A percentile compares a stretch with the other conserved stretches of the same genome.
These are phyloP conservation scores for Cephalopterus ornatus DNA, from an alignment of 2,113 vertebrate species.

Conservation along the genomic window DNA sequence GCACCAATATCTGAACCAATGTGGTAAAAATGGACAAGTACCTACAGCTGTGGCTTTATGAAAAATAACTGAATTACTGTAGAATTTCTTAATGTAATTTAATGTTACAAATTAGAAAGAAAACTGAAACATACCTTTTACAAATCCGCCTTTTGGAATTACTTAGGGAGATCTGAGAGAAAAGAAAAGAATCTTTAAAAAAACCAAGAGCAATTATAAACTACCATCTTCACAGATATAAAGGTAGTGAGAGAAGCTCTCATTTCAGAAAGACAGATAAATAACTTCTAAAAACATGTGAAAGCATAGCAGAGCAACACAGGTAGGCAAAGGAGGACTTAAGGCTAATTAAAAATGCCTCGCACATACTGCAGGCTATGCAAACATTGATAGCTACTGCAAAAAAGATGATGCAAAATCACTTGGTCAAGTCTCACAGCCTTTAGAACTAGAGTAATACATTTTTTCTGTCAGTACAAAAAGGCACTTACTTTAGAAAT, in stretches of 20 bases:
- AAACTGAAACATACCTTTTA: slow-evolving; percentile 72
- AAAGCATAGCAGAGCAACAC: background rate
- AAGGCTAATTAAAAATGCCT: background rate
- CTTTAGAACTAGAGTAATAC: background rate
- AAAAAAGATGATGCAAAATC: background rate
- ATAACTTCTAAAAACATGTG: background rate
- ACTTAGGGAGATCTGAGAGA: slow-evolving; percentile 66
- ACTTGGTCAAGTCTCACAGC: background rate
- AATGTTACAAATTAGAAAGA: background rate
- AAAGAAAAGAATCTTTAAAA: background rate
- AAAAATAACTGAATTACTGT: background rate
- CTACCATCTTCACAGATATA: background rate
- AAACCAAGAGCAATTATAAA: background rate
- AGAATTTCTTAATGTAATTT: background rate
- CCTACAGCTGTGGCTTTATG: background rate
- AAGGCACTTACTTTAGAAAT: slow-evolving; percentile 72
- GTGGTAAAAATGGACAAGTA: background rate
- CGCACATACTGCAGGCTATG: background rate
- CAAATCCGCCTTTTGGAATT: slow-evolving; percentile 69
- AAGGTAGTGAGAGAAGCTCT: background rate
- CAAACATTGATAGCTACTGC: background rate
- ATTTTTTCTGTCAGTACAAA: background rate
- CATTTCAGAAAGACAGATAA: background rate
- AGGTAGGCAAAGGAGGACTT: background rate
- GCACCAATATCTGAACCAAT: background rate